Percentiles rank a stretch among this genome's conserved stretches.
Conservation (phyloP, 1,140 invertebrate species). For the Scylla paramamosain region DNA sequence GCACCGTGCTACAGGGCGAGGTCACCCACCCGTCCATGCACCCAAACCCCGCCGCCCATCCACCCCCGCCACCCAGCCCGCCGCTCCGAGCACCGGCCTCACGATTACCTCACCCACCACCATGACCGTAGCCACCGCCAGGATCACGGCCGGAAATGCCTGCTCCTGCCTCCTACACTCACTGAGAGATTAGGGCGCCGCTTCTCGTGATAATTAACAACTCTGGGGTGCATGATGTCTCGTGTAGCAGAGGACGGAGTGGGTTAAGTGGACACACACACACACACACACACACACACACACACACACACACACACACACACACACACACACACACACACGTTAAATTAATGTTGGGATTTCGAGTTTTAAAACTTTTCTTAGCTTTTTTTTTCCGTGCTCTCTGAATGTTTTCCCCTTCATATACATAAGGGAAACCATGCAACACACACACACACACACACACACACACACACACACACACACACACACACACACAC, state of each 20-base stretch:
- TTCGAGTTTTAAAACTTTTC: too few species aligned
- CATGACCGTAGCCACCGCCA: neutral
- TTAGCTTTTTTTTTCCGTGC: too few species aligned
- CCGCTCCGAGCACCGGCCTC: neutral
- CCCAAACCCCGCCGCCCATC: too few species aligned
- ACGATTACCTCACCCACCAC: neutral
- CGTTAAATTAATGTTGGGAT: too few species aligned
- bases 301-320: too few species aligned
- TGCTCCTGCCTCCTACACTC: neutral
- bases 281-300: too few species aligned
- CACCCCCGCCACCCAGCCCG: neutral
- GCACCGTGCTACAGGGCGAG: neutral
- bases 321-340: too few species aligned
- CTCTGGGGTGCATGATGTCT: neutral
- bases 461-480: neutral
- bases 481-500: slow-evolving; percentile 33
- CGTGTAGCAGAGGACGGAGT: too few species aligned
- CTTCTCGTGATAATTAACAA: neutral
- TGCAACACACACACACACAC: neutral
- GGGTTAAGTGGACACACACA: too few species aligned
- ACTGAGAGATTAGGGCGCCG: neutral
- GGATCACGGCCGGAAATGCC: neutral
- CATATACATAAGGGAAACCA: neutral
- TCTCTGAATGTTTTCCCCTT: too few species aligned
- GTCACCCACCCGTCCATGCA: neutral